Base-by-base conservation (phyloP, 2,113 vertebrate species). In the Monopterus albus region DNA sequence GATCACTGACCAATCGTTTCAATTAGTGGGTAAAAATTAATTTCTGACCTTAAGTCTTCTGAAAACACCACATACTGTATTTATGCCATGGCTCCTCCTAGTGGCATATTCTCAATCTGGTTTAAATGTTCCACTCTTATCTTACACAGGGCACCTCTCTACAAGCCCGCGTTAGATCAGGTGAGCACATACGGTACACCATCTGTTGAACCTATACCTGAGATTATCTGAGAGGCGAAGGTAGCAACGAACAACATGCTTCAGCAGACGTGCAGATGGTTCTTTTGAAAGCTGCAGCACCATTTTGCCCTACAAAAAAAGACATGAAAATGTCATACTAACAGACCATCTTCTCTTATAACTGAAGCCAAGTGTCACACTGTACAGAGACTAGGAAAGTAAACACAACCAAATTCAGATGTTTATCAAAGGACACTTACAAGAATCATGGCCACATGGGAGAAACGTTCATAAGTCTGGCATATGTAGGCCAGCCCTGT, bases 361-460 rank as follows among this genome's bases (percentile, higher is more conserved):
- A 29, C 1, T 0, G 10, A 17, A 7, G 15, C 21, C 10, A 29
- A 67, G 17, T 26, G 50, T 47, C 14, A 23, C 36, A 3, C 15
- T 5, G 1, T 45, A 50, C 20, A 29, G n/a, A 58, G 7, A 60
- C 7, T 3, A 1, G 4, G 23, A 42, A 20, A 4, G 7, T n/a
- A 15, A 25, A 38, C 25, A 7, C 2, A 18, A 53, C 20, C 14
- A 9, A 38, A 38, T 40, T 50, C 26, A 26, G 15, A n/a, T 7
- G 0, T 50, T 14, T 36, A 6, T 15, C 2, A 14, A 2, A 3
- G 6, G 35, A 33, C 15, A 87, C 94, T 93, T 87, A 99, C 97
- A 88, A 99, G 93, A 84, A 99, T 99, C 97, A 99, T 99, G 69
- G 97, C 97, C 70, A 99, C 97, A 5, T 99, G 97, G 57, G 98